phyloP scores from a whole-genome alignment of 2,888 invertebrate genomes.

The Brenthis daphne region DNA sequence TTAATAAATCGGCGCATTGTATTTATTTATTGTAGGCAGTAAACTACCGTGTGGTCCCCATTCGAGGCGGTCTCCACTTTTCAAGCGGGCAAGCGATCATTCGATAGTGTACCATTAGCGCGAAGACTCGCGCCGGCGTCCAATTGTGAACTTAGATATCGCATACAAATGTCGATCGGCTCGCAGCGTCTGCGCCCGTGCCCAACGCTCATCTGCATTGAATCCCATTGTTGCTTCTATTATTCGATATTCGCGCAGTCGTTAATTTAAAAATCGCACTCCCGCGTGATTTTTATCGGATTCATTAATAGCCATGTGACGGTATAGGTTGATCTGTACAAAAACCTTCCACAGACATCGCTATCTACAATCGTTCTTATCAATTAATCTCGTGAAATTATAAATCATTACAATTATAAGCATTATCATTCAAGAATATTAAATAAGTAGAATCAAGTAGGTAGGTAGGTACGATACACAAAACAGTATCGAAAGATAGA shows the following conservation, averaged over 20 bases:
- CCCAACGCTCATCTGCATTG: slow-evolving; percentile 77
- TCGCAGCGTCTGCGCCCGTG: slow-evolving; percentile 46
- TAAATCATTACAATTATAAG: no score
- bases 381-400: no score
- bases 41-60: slow-evolving; percentile 71
- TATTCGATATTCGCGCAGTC: slow-evolving; percentile 76
- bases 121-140: slow-evolving; percentile 80
- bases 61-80: slow-evolving; percentile 74
- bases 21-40: slow-evolving; percentile 72
- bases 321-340: not conserved
- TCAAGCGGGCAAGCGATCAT: slow-evolving; percentile 71
- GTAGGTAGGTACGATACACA: no score
- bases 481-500: no score
- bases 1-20: slow-evolving; percentile 46
- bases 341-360: not conserved
- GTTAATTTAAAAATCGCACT: slow-evolving; percentile 75
- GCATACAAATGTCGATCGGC: slow-evolving; percentile 81
- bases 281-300: slow-evolving; percentile 38
- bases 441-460: no score
- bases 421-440: no score
- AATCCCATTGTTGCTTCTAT: slow-evolving; percentile 81
- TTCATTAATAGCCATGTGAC: slow-evolving; percentile 44
- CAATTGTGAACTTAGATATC: slow-evolving; percentile 82
- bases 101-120: slow-evolving; percentile 82
- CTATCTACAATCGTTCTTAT: no score